Base-by-base conservation (phyloP, 1,140 invertebrate genomes). In the Caenorhabditis briggsae region DNA sequence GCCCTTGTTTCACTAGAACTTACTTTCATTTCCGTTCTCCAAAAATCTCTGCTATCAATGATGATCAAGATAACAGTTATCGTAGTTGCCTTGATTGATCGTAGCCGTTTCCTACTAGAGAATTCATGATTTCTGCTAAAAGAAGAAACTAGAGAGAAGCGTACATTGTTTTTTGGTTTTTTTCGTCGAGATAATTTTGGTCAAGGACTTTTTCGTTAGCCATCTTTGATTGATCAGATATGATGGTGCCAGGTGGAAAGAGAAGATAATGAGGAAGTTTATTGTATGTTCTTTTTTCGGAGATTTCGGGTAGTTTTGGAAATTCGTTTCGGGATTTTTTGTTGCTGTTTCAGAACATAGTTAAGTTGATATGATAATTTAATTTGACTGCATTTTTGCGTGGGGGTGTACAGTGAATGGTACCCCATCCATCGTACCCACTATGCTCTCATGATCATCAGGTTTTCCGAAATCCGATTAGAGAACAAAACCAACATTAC, bases 161-260 rank as follows among this genome's bases (percentile, higher is more conserved):
- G 18, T 23, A 64, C 33, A 8, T 43, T 70, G 64, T 46, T 70
- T 70, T 46, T 70, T 70, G 64, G 41, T 70, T 70, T 70, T 43
- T 59, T 18, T 20, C n/a, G n/a, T 9, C 12, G 5, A 43, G 33
- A 70, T 61, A 64, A 23, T 64, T 64, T 64, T 64, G 64, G 64
- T 70, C 64, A 70, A 70, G 64, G 64, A 70, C 64, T 70, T 43
- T 70, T 70, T 12, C 33, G 41, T 70, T 70, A 70, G 64, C 64
- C 43, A 23, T 18, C 7, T 33, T 9, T 33, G 11, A n/a, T 64
- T 64, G 59, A 64, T 64, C 59, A 46, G 64, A 70, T 70, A 70
- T 41, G 64, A 33, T 70, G 64, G 64, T 70, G 64, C 64, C 64
- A 70, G 64, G 64, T 70, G 33, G 14, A 11, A 12, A 70, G 41